phyloP scores from a whole-genome alignment of 2,797 vertebrate genomes.

The Coreius guichenoti region DNA sequence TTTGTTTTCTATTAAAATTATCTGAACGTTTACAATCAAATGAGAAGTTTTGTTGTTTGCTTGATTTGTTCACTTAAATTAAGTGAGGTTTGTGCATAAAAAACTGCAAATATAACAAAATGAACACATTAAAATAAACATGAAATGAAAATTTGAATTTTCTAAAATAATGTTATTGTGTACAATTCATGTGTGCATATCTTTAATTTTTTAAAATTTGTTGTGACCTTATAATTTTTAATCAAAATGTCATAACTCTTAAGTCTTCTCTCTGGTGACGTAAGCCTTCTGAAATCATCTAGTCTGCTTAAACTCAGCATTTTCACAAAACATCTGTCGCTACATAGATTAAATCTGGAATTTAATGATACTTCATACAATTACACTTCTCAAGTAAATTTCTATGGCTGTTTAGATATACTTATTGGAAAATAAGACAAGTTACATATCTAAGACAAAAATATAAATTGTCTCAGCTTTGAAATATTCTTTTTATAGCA shows the following conservation, averaged over 20 bases:
- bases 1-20: background rate
- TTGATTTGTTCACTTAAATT: background rate
- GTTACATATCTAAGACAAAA: background rate
- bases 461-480: background rate
- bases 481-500: background rate
- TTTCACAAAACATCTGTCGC: background rate
- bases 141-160: background rate
- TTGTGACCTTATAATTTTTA: background rate
- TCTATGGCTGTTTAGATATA: no score
- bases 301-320: background rate
- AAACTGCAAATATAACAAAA: background rate
- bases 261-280: no score
- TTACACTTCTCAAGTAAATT: background rate
- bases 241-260: no score
- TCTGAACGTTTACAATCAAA: no score
- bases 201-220: background rate
- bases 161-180: background rate
- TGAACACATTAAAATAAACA: background rate
- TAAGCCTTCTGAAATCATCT: no score
- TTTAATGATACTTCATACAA: background rate
- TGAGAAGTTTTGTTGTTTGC: background rate
- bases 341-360: background rate
- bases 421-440: background rate
- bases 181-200: background rate
- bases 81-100: background rate